These are phyloP conservation scores for Meloidogyne exigua DNA, from an alignment of 1,140 invertebrate genomes.

Conservation along the genomic window DNA sequence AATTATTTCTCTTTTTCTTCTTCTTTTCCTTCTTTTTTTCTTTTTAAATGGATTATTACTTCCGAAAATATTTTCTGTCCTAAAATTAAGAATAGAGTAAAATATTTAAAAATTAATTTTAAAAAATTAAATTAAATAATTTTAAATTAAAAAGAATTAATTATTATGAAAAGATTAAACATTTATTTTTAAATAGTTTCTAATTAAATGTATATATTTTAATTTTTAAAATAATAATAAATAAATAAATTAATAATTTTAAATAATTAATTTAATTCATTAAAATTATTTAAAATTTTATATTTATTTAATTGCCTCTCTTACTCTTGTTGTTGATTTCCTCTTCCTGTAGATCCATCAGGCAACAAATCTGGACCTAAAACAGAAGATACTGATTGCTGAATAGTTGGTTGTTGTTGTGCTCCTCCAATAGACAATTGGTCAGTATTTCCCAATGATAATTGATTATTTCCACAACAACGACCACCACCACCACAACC, in stretches of 20 bases:
- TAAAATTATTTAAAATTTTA: no score
- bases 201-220: no score
- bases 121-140: no score
- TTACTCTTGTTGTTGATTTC: background rate
- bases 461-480: background rate
- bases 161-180: no score
- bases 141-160: no score
- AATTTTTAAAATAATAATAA: no score
- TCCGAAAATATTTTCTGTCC: background rate
- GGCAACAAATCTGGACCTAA: conserved; percentile 17
- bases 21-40: background rate
- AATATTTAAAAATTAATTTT: no score
- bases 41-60: background rate
- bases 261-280: no score
- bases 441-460: background rate
- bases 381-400: background rate
- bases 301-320: background rate
- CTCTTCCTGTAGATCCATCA: conserved; percentile 19
- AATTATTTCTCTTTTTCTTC: background rate
- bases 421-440: background rate
- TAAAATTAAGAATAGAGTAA: no score
- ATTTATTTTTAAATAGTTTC: no score
- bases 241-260: no score
- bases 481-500: background rate
- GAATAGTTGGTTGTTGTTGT: background rate